Conservation (phyloP, 2,113 vertebrate species). For the Xenotilapia leptura region DNA sequence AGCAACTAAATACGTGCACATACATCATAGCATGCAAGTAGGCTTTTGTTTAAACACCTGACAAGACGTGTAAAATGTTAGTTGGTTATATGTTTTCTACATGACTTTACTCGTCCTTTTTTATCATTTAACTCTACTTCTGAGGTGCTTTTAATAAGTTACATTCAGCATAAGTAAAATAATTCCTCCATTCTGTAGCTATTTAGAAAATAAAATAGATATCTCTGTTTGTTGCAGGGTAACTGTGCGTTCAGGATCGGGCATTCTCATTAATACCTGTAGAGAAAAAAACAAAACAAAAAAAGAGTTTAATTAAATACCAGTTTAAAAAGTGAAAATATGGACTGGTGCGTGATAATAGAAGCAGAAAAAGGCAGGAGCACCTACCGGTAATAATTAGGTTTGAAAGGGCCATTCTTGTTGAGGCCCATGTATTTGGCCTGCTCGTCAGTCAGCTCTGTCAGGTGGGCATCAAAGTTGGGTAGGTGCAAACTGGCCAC, state of each 20-base stretch:
- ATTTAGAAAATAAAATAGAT: slow-evolving; percentile 65
- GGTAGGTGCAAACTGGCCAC: slow-evolving; percentile 95
- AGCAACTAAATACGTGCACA: slow-evolving; percentile 42
- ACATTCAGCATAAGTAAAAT: slow-evolving; percentile 67
- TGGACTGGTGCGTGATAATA: neutral
- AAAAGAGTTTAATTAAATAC: neutral
- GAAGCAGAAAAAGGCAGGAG: neutral
- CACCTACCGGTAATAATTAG: slow-evolving; percentile 92
- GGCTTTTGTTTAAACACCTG: slow-evolving; percentile 15
- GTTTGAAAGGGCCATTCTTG: slow-evolving; percentile 98
- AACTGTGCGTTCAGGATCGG: slow-evolving; percentile 1
- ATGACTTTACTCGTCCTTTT: neutral
- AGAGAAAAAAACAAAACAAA: neutral
- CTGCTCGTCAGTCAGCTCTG: slow-evolving; percentile 92
- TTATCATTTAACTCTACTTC: slow-evolving; percentile 33
- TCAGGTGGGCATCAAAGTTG: slow-evolving; percentile 94
- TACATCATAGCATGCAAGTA: slow-evolving; percentile 51
- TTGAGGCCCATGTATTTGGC: slow-evolving; percentile 97
- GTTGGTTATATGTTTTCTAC: slow-evolving; percentile 15
- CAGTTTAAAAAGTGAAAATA: neutral
- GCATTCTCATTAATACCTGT: slow-evolving; percentile 57
- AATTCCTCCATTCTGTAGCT: slow-evolving; percentile 55
- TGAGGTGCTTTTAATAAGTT: slow-evolving; percentile 56
- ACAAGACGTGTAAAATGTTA: slow-evolving; percentile 42
- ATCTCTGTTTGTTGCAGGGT: slow-evolving; percentile 50